Evolutionary conservation across 2,797 vertebrate genomes (phyloP).

Genomic region (Protonibea diacanthus): DNA sequence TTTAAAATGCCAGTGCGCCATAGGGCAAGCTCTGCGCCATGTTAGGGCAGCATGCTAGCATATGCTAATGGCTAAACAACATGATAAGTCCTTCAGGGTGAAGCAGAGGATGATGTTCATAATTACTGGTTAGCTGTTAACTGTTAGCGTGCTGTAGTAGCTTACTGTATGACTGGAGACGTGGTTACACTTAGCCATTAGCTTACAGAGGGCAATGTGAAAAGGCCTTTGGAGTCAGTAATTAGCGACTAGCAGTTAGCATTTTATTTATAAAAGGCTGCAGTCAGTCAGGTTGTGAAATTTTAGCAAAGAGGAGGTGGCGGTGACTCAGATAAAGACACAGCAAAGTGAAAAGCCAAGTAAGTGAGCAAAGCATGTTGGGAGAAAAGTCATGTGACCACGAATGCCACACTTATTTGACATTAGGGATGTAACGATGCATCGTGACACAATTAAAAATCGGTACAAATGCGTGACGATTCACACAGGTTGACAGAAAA

Average conservation of each 20-base stretch:
- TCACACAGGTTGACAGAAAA: too few relatives aligned
- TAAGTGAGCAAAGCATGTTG: not conserved
- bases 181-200: constrained; percentile 43
- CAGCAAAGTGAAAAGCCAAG: too few relatives aligned
- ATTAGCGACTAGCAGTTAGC: constrained; percentile 52
- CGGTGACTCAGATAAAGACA: not conserved
- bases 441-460: too few relatives aligned
- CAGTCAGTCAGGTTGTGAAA: not conserved
- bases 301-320: not conserved
- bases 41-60: constrained; percentile 67
- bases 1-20: constrained; percentile 73
- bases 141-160: constrained; percentile 42
- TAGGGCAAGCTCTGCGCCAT: constrained; percentile 40
- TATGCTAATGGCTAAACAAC: constrained; percentile 79
- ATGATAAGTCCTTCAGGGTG: constrained; percentile 57
- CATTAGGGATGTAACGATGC: not conserved
- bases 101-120: constrained; percentile 30
- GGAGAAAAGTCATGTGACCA: not conserved
- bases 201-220: constrained; percentile 14
- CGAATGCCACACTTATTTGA: not conserved
- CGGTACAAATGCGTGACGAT: too few relatives aligned
- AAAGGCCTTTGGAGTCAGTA: constrained; percentile 26
- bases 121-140: constrained; percentile 62
- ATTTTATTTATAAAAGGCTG: constrained; percentile 21
- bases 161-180: constrained; percentile 25